Percentiles rank a stretch among this genome's conserved stretches.
Conservation (phyloP, 2,113 vertebrate genomes). For the Hippocampus guttulatus region DNA sequence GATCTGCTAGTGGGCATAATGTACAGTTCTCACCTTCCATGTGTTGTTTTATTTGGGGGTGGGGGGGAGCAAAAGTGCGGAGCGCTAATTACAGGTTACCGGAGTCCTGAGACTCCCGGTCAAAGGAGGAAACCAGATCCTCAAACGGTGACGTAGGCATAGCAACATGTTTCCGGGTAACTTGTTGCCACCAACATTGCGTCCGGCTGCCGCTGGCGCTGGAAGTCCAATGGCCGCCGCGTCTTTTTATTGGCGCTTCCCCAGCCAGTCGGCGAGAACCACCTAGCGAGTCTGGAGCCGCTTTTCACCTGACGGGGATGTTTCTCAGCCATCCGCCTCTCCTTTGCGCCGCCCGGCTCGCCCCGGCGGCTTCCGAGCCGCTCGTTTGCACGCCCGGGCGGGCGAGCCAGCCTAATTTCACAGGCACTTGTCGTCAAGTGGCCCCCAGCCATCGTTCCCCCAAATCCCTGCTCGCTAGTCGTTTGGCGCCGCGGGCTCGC, state of each 20-base stretch:
- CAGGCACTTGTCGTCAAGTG: constrained; percentile 72
- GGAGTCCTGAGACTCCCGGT: neutral
- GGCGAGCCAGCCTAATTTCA: constrained; percentile 74
- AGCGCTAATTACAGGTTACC: neutral
- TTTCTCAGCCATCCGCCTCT: constrained; percentile 53
- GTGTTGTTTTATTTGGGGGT: neutral
- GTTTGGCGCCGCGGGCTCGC: constrained; percentile 65
- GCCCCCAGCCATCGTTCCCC: constrained; percentile 70
- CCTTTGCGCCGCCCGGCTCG: neutral
- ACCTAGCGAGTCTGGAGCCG: constrained; percentile 48
- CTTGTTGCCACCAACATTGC: constrained; percentile 40
- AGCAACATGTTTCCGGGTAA: constrained; percentile 33
- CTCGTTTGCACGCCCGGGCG: constrained; percentile 14
- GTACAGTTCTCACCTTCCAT: neutral
- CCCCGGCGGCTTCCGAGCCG: constrained; percentile 2
- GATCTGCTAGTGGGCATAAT: too few species aligned
- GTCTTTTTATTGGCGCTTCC: constrained; percentile 65
- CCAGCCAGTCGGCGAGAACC: constrained; percentile 52
- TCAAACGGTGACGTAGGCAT: constrained; percentile 4
- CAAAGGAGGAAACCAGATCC: constrained; percentile 28
- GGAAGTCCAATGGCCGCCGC: constrained; percentile 47
- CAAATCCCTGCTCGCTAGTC: constrained; percentile 69
- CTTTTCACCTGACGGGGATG: constrained; percentile 63
- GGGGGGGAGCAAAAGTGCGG: neutral
- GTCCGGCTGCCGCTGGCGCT: constrained; percentile 42